These are phyloP conservation scores for Pristionchus japonicus DNA, from an alignment of 2,888 invertebrate genomes.

Conservation along the genomic window DNA sequence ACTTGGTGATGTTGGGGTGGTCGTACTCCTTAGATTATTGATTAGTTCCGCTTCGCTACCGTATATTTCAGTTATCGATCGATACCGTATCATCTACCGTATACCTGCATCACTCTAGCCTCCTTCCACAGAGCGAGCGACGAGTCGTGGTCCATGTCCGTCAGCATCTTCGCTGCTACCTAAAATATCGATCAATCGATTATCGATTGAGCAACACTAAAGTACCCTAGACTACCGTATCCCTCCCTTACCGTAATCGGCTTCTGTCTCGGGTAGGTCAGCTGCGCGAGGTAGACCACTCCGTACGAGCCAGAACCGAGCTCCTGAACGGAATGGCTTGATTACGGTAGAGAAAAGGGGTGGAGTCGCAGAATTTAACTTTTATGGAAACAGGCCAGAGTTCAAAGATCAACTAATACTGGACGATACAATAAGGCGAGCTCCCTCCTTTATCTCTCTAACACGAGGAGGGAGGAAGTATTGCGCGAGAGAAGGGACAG, in stretches of 20 bases:
- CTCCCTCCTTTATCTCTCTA: neutral
- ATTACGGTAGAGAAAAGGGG: neutral
- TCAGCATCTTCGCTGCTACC: conserved; percentile 55
- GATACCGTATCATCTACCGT: neutral
- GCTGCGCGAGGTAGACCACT: conserved; percentile 51
- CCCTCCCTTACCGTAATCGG: conserved; percentile 44
- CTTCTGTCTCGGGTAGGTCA: conserved; percentile 47
- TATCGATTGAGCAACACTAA: neutral
- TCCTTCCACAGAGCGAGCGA: conserved; percentile 55
- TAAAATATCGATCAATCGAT: neutral
- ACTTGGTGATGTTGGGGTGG: conserved; percentile 49
- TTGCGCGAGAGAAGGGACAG: too few species aligned
- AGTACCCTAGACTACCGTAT: neutral
- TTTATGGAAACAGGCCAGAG: too few species aligned
- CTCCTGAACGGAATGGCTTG: conserved; percentile 37
- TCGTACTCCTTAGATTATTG: conserved; percentile 46
- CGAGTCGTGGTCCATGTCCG: conserved; percentile 51
- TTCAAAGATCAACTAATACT: too few species aligned
- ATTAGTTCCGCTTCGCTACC: neutral
- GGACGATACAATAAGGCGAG: too few species aligned
- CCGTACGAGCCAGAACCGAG: conserved; percentile 55
- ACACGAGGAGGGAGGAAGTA: too few species aligned
- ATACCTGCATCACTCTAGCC: conserved; percentile 53
- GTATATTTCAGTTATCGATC: neutral
- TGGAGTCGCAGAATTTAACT: too few species aligned